phyloP scores from a whole-genome alignment of 1,140 invertebrate species.

The Tyrophagus putrescentiae region DNA sequence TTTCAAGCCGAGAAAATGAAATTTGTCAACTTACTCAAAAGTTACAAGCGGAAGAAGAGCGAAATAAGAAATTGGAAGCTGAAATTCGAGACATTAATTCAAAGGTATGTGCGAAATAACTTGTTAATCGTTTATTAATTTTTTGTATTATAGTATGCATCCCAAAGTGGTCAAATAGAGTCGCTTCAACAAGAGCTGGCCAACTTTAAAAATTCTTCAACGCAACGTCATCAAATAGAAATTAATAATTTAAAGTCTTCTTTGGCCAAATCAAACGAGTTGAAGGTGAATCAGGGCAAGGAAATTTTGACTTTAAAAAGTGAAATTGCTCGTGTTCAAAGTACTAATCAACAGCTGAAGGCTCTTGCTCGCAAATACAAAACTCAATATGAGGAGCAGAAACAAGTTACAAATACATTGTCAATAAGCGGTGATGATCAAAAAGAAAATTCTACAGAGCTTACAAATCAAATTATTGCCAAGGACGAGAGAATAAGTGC shows the following conservation, averaged over 20 bases:
- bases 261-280: not conserved
- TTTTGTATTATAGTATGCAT: not conserved
- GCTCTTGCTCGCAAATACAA: slow-evolving; percentile 12
- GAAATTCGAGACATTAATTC: not conserved
- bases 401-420: not conserved
- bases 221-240: not conserved
- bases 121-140: not conserved
- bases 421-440: not conserved
- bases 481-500: not conserved
- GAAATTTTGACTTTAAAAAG: slow-evolving; percentile 6
- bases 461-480: not conserved
- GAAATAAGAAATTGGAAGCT: not conserved
- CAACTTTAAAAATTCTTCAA: not conserved
- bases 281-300: not conserved
- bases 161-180: not conserved
- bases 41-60: not conserved
- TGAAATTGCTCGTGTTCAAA: not conserved
- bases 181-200: not conserved
- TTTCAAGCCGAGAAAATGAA: not conserved
- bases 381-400: slow-evolving; percentile 11
- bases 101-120: not conserved
- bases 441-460: not conserved
- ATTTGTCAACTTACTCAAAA: not conserved
- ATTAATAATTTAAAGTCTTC: not conserved
- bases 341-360: slow-evolving; percentile 1